Evolutionary conservation across 2,113 vertebrate genomes (phyloP).

Genomic region (Channa maculata): DNA sequence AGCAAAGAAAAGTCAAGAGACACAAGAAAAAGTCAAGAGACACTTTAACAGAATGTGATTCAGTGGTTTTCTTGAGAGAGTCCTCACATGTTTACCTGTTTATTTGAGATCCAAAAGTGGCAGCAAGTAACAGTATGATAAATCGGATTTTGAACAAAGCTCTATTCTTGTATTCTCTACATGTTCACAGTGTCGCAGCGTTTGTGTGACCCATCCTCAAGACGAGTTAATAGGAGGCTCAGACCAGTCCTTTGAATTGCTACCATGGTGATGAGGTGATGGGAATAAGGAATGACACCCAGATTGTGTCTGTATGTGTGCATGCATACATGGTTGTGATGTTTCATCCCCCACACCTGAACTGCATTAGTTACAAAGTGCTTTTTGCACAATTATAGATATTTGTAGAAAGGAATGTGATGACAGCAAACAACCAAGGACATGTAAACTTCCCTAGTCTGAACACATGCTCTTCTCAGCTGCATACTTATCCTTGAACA

Average conservation of each 20-base stretch:
- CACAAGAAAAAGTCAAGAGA: background rate
- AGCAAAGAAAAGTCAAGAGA: background rate
- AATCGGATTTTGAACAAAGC: no score
- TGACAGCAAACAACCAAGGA: background rate
- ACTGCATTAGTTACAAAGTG: background rate
- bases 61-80: background rate
- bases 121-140: no score
- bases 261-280: conserved; percentile 52
- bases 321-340: background rate
- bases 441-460: background rate
- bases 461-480: background rate
- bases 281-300: conserved; percentile 6
- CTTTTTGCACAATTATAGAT: background rate
- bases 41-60: background rate
- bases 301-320: background rate
- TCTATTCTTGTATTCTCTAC: no score
- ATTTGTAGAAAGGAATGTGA: background rate
- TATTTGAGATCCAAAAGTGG: no score
- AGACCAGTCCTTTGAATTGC: conserved; percentile 42
- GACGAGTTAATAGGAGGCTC: conserved; percentile 10
- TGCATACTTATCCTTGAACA: background rate
- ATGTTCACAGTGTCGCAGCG: background rate
- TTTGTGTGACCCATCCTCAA: conserved; percentile 11
- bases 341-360: background rate
- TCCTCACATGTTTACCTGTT: no score